These are phyloP conservation scores for Pyrrhosoma nymphula DNA, from an alignment of 2,888 invertebrate genomes.

Conservation along the genomic window DNA sequence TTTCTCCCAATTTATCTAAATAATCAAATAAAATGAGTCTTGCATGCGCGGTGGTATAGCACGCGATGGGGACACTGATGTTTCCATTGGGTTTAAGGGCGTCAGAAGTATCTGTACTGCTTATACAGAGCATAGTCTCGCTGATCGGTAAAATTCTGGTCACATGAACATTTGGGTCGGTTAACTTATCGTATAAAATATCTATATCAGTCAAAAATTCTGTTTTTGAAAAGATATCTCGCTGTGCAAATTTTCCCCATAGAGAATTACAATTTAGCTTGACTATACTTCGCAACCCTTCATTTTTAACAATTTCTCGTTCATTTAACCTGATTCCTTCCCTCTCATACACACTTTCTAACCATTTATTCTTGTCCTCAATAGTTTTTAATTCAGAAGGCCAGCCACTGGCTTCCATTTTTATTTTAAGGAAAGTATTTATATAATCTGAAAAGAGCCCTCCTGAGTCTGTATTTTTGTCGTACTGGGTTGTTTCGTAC, in stretches of 20 bases:
- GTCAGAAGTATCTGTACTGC: slow-evolving; percentile 70
- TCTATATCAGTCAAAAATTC: background rate
- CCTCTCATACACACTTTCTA: slow-evolving; percentile 68
- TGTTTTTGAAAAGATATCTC: background rate
- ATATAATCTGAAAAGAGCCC: slow-evolving; percentile 75
- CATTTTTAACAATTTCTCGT: slow-evolving; percentile 70
- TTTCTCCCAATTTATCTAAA: slow-evolving; percentile 73
- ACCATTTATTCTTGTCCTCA: slow-evolving; percentile 69
- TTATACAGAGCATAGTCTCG: slow-evolving; percentile 71
- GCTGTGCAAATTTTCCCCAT: slow-evolving; percentile 71
- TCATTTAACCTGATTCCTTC: slow-evolving; percentile 70
- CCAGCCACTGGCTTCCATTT: slow-evolving; percentile 74
- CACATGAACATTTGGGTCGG: slow-evolving; percentile 71
- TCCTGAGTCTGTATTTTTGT: slow-evolving; percentile 71
- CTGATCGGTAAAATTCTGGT: slow-evolving; percentile 70
- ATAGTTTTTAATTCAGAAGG: slow-evolving; percentile 72
- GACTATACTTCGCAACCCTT: slow-evolving; percentile 70
- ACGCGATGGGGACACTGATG: slow-evolving; percentile 75
- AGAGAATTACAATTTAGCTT: slow-evolving; percentile 73
- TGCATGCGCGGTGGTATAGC: slow-evolving; percentile 75
- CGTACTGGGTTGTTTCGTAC: slow-evolving; percentile 73
- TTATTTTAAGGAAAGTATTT: slow-evolving; percentile 74
- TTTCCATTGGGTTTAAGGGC: slow-evolving; percentile 69
- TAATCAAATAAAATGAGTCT: slow-evolving; percentile 74
- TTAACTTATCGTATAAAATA: slow-evolving; percentile 70